A percentile compares a stretch with the other conserved stretches of the same genome.
phyloP scores from a whole-genome alignment of 2,888 invertebrate species.

The Lypha dubia region DNA sequence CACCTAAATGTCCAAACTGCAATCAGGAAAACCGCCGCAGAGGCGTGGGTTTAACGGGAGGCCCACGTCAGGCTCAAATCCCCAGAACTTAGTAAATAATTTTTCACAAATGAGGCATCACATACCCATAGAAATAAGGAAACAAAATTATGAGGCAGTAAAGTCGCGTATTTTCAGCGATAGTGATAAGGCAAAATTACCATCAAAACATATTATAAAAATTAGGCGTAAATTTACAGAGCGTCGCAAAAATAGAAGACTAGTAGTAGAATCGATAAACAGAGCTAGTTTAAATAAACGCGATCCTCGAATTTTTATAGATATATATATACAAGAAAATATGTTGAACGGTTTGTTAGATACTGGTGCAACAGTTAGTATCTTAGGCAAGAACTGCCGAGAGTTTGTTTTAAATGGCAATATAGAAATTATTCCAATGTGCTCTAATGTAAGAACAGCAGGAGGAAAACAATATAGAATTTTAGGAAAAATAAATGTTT shows the following conservation, averaged over 20 bases:
- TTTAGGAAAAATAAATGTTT: not conserved
- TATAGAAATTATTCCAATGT: not conserved
- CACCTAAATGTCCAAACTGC: not conserved
- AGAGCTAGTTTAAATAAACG: not conserved
- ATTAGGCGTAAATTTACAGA: not conserved
- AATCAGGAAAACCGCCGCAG: not conserved
- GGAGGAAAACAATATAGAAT: not conserved
- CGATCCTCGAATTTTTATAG: not conserved
- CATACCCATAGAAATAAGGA: not conserved
- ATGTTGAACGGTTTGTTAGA: not conserved
- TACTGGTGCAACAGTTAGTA: not conserved
- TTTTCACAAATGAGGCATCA: not conserved
- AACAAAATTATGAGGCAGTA: not conserved
- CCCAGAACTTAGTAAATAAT: not conserved
- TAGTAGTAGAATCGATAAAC: not conserved
- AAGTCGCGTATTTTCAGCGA: not conserved
- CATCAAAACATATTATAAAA: not conserved
- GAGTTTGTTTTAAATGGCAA: not conserved
- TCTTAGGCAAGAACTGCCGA: not conserved
- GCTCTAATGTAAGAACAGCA: not conserved
- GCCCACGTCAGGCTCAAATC: slow-evolving; percentile 5
- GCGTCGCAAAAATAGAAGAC: not conserved
- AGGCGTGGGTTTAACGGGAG: not conserved
- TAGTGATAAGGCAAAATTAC: not conserved
- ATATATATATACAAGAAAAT: not conserved